These are phyloP conservation scores for Diploptera punctata DNA, from an alignment of 2,888 invertebrate species.

Conservation along the genomic window DNA sequence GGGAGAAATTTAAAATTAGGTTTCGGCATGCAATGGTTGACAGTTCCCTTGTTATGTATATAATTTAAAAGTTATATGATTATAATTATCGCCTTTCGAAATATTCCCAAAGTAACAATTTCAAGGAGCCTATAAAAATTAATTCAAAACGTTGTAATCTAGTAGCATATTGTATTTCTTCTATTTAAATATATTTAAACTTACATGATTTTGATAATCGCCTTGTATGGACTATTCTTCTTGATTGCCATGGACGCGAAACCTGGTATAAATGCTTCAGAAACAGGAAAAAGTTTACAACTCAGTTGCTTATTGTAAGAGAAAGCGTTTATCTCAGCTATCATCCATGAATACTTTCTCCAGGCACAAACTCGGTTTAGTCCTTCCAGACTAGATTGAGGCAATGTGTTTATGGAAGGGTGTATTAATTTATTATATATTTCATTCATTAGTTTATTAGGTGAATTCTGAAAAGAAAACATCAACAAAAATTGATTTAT, in stretches of 20 bases:
- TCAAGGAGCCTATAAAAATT: too few species aligned
- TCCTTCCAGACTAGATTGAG: neutral
- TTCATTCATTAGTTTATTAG: neutral
- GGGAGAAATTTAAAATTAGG: too few species aligned
- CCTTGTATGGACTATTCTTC: neutral
- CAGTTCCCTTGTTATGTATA: too few species aligned
- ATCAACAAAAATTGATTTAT: too few species aligned
- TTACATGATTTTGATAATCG: neutral
- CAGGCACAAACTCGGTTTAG: neutral
- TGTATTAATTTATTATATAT: neutral
- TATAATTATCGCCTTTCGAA: too few species aligned
- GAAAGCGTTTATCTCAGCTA: neutral
- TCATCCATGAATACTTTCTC: neutral
- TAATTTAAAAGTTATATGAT: too few species aligned
- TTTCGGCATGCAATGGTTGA: too few species aligned
- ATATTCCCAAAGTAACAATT: too few species aligned
- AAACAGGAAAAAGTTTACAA: neutral
- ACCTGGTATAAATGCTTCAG: neutral
- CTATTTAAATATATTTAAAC: too few species aligned
- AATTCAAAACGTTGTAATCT: too few species aligned
- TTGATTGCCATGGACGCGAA: neutral
- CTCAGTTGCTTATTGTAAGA: neutral
- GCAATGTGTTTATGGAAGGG: neutral
- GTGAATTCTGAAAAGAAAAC: neutral
- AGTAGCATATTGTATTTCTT: too few species aligned